Conservation (phyloP, 2,797 vertebrate genomes). For the Lithobates pipiens region DNA sequence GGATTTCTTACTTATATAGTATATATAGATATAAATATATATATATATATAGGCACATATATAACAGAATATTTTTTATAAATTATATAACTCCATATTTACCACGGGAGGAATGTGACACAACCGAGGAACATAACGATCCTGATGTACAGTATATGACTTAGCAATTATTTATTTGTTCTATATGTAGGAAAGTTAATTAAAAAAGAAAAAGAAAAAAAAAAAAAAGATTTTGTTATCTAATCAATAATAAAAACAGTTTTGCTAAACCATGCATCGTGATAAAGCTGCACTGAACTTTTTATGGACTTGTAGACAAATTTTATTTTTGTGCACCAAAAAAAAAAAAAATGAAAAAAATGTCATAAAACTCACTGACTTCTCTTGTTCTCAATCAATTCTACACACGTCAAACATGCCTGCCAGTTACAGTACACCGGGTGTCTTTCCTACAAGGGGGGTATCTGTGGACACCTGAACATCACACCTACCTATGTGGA, state of each 20-base stretch:
- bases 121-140: neutral
- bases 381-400: neutral
- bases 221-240: slow-evolving; percentile 29
- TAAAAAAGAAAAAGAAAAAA: slow-evolving; percentile 29
- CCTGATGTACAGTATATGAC: slow-evolving; percentile 39
- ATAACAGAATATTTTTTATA: slow-evolving; percentile 56
- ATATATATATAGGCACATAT: slow-evolving; percentile 55
- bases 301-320: slow-evolving; percentile 1
- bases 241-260: slow-evolving; percentile 26
- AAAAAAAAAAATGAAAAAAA: neutral
- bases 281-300: slow-evolving; percentile 38
- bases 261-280: slow-evolving; percentile 16
- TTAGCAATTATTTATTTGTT: slow-evolving; percentile 50
- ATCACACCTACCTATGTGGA: no score
- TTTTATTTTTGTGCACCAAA: neutral
- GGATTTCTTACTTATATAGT: slow-evolving; percentile 40
- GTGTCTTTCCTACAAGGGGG: neutral
- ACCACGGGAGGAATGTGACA: slow-evolving; percentile 6
- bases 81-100: slow-evolving; percentile 25
- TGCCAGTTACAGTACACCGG: neutral
- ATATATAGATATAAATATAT: slow-evolving; percentile 54
- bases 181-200: slow-evolving; percentile 30
- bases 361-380: neutral
- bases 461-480: no score
- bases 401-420: neutral